A percentile compares a stretch with the other conserved stretches of the same genome.
phyloP scores from a whole-genome alignment of 1,140 invertebrate genomes.

The Pseudomyrmex dendroicus region DNA sequence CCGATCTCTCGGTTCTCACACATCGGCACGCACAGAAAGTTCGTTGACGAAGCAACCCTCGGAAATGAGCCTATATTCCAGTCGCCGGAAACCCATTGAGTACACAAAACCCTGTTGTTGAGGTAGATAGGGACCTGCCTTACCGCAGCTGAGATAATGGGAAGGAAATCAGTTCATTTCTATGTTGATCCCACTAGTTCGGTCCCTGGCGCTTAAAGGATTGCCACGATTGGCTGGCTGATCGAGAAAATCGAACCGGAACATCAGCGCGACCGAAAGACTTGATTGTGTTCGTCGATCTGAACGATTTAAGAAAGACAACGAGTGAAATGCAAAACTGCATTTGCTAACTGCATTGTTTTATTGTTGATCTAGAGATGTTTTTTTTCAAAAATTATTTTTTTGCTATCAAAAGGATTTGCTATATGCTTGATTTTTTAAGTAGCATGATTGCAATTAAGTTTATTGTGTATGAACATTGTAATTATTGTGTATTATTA shows the following conservation, averaged over 20 bases:
- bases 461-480: too few species aligned
- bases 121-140: conserved; percentile 58
- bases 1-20: conserved; percentile 60
- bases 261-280: conserved; percentile 75
- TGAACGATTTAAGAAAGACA: not conserved
- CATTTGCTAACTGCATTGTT: not conserved
- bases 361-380: too few species aligned
- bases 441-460: too few species aligned
- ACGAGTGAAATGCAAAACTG: conserved; percentile 12
- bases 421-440: too few species aligned
- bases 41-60: conserved; percentile 34
- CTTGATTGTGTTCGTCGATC: conserved; percentile 30
- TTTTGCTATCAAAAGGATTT: too few species aligned
- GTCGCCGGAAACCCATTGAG: conserved; percentile 62
- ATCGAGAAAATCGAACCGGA: conserved; percentile 82
- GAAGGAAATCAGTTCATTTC: conserved; percentile 86
- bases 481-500: not conserved
- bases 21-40: conserved; percentile 68
- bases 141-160: conserved; percentile 81
- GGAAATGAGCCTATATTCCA: conserved; percentile 18
- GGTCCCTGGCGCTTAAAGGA: conserved; percentile 66
- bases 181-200: conserved; percentile 84
- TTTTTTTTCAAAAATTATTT: too few species aligned
- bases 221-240: conserved; percentile 77
- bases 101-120: conserved; percentile 71